Evolutionary conservation across 1,140 invertebrate species (phyloP).

Genomic region (Chelonus insularis): DNA sequence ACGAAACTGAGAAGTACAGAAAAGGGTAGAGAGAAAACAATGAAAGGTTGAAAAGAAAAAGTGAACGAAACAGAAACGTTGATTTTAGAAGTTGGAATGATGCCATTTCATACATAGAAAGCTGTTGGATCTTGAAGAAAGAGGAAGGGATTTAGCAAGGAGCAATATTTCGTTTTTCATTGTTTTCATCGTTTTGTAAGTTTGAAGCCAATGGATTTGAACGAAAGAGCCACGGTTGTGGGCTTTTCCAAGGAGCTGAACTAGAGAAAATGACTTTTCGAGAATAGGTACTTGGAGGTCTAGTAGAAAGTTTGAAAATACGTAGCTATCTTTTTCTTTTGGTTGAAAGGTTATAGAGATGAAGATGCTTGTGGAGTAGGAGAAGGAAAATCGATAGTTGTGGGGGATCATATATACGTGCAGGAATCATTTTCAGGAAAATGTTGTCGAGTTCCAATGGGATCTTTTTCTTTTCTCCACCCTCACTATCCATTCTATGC

Average conservation of each 20-base stretch:
- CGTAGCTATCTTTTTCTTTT: slow-evolving; percentile 5
- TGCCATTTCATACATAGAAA: slow-evolving; percentile 31
- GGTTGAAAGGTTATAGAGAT: slow-evolving; percentile 13
- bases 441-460: slow-evolving; percentile 15
- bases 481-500: neutral
- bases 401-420: neutral
- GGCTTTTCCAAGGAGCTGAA: slow-evolving; percentile 1
- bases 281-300: slow-evolving; percentile 13
- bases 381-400: slow-evolving; percentile 13
- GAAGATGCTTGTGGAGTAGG: neutral
- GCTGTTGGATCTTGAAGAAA: slow-evolving; percentile 19
- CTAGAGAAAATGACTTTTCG: slow-evolving; percentile 19
- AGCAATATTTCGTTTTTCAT: slow-evolving; percentile 19
- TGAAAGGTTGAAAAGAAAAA: slow-evolving; percentile 13
- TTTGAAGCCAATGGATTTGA: slow-evolving; percentile 7
- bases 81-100: slow-evolving; percentile 28
- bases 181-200: slow-evolving; percentile 18
- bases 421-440: slow-evolving; percentile 9
- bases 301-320: slow-evolving; percentile 2
- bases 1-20: slow-evolving; percentile 1
- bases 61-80: slow-evolving; percentile 18
- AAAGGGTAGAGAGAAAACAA: slow-evolving; percentile 13
- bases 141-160: neutral
- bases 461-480: neutral
- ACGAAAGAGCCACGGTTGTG: neutral